Evolutionary conservation across 2,113 vertebrate species (phyloP).

Genomic region (Fregetta grallaria): DNA sequence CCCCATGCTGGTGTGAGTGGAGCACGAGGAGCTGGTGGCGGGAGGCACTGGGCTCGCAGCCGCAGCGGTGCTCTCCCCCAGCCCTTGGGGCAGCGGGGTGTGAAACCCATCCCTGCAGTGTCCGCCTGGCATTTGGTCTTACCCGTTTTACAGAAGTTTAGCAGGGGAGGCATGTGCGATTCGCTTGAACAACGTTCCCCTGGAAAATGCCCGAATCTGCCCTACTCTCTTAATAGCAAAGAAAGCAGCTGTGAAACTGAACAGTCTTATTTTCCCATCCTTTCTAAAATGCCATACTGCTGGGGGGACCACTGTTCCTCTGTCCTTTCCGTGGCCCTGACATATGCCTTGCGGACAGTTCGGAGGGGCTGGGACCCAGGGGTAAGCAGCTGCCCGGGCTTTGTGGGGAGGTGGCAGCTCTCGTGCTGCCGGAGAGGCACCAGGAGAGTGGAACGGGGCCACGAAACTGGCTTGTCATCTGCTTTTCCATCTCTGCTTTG

Average conservation of each 20-base stretch:
- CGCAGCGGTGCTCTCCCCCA: fast-evolving
- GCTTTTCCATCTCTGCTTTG: neutral
- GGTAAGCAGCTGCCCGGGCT: fast-evolving
- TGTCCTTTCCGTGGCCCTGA: neutral
- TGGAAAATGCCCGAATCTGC: neutral
- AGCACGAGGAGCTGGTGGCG: neutral
- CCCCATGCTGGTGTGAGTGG: fast-evolving
- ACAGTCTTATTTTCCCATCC: neutral
- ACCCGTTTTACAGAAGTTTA: neutral
- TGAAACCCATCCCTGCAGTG: neutral
- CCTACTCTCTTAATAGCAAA: neutral
- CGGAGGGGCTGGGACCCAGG: neutral
- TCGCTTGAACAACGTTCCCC: fast-evolving
- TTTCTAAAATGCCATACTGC: neutral
- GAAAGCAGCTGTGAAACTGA: neutral
- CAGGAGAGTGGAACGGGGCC: neutral
- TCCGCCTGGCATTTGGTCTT: neutral
- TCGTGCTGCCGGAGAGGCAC: neutral
- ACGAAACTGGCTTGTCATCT: neutral
- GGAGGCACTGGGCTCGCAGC: neutral
- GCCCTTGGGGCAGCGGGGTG: fast-evolving
- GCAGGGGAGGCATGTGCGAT: fast-evolving
- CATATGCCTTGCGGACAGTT: fast-evolving
- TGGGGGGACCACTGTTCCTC: too few relatives aligned
- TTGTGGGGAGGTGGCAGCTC: neutral